A percentile compares a stretch with the other conserved stretches of the same genome.
phyloP scores from a whole-genome alignment of 2,113 vertebrate genomes.

The Galemys pyrenaicus region DNA sequence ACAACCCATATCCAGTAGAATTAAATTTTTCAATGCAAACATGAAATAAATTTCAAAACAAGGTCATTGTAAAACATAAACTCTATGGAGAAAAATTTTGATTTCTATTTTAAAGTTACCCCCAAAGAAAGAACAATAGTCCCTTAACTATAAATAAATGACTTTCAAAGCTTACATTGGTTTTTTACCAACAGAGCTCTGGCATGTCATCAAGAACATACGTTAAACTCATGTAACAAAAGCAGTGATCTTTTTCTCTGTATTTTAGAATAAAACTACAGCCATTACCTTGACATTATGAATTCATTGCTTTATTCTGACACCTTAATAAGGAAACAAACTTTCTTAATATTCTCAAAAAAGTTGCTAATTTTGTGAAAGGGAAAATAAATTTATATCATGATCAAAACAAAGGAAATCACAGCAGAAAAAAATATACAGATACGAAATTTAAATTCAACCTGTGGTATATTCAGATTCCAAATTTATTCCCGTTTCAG shows the following conservation, averaged over 20 bases:
- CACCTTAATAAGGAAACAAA: slow-evolving; percentile 48
- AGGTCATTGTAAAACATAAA: slow-evolving; percentile 31
- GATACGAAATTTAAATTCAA: background rate
- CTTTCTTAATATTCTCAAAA: slow-evolving; percentile 17
- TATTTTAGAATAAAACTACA: slow-evolving; percentile 44
- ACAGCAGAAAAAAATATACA: background rate
- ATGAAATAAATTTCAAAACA: background rate
- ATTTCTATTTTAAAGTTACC: slow-evolving; percentile 12
- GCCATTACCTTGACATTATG: background rate
- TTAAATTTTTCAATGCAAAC: background rate
- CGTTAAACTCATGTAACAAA: slow-evolving; percentile 17
- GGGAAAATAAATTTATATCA: slow-evolving; percentile 20
- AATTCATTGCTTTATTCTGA: slow-evolving; percentile 48
- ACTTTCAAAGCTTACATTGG: background rate
- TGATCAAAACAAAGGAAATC: slow-evolving; percentile 17
- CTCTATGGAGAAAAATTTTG: background rate
- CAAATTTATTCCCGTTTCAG: background rate
- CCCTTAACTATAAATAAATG: slow-evolving; percentile 5
- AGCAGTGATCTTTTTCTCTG: slow-evolving; percentile 41
- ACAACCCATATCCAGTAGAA: background rate
- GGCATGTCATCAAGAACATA: background rate
- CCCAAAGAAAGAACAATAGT: background rate
- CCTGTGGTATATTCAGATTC: background rate
- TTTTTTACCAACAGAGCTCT: slow-evolving; percentile 1
- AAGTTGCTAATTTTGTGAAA: background rate